Evolutionary conservation across 2,113 vertebrate genomes (phyloP).

Genomic region (Polyodon spathula): DNA sequence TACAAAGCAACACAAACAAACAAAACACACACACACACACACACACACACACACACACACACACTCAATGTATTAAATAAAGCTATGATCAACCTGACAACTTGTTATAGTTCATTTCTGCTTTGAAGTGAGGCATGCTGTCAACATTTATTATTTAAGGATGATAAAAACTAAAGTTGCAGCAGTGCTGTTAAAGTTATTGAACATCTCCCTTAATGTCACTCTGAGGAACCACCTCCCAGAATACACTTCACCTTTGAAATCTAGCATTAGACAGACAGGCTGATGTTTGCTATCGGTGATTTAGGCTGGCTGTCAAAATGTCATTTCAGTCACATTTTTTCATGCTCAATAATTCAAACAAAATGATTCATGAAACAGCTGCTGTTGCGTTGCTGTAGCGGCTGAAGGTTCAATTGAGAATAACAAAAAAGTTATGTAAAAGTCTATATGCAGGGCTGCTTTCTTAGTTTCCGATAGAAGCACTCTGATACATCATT

Average conservation of each 20-base stretch:
- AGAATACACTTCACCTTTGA: not conserved
- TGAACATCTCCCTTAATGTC: conserved; percentile 25
- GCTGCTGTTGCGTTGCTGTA: conserved; percentile 1
- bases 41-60: no score
- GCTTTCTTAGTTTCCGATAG: not conserved
- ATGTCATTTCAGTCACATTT: conserved; percentile 67
- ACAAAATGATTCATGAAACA: conserved; percentile 11
- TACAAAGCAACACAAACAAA: no score
- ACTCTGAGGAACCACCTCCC: conserved; percentile 13
- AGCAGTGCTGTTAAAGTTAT: conserved; percentile 23
- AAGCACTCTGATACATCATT: not conserved
- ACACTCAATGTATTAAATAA: no score
- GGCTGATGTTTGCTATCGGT: conserved; percentile 60
- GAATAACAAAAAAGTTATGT: conserved; percentile 9
- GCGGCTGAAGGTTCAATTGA: conserved; percentile 6
- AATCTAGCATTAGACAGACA: conserved; percentile 48
- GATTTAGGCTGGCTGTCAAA: conserved; percentile 67
- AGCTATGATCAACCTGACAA: no score
- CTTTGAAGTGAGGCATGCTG: no score
- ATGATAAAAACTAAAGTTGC: conserved; percentile 39
- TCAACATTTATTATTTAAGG: no score
- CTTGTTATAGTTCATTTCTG: no score
- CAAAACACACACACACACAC: no score
- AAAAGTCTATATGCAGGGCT: not conserved
- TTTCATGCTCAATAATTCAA: conserved; percentile 16